Evolutionary conservation across 2,113 vertebrate genomes (phyloP).

Genomic region (Anguilla japonica): DNA sequence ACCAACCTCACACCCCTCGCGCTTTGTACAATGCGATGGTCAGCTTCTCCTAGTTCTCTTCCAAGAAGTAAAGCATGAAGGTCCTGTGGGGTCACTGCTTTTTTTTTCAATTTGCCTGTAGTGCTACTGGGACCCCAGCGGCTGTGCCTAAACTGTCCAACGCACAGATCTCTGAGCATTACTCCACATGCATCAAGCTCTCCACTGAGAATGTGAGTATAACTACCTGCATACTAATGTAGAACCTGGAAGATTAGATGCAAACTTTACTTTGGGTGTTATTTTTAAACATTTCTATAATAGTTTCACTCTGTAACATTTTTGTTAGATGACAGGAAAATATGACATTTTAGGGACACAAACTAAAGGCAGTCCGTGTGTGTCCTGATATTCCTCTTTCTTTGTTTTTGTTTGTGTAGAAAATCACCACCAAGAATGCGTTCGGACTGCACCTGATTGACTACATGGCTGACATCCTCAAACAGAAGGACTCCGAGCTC

Average conservation of each 20-base stretch:
- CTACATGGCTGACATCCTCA: conserved; percentile 90
- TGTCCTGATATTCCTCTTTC: background rate
- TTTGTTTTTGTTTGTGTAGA: conserved; percentile 64
- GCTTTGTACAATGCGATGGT: too few species aligned
- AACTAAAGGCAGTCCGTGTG: background rate
- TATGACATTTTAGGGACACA: too few species aligned
- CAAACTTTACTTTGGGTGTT: background rate
- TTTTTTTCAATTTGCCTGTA: conserved; percentile 40
- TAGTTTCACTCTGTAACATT: too few species aligned
- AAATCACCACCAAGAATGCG: conserved; percentile 96
- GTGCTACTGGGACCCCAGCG: conserved; percentile 68
- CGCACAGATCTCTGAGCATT: conserved; percentile 89
- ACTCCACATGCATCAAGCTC: conserved; percentile 93
- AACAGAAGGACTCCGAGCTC: conserved; percentile 81
- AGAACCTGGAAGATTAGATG: background rate
- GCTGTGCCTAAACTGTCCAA: conserved; percentile 79
- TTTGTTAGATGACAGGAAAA: too few species aligned
- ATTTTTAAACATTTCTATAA: background rate
- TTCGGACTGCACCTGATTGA: conserved; percentile 94
- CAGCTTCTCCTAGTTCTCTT: background rate
- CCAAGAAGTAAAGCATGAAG: background rate
- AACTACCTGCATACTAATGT: background rate
- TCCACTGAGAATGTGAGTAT: conserved; percentile 89
- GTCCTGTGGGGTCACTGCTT: background rate
- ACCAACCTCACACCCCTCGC: too few species aligned